These are phyloP conservation scores for Hypolimnas misippus DNA, from an alignment of 2,888 invertebrate genomes.

Conservation along the genomic window DNA sequence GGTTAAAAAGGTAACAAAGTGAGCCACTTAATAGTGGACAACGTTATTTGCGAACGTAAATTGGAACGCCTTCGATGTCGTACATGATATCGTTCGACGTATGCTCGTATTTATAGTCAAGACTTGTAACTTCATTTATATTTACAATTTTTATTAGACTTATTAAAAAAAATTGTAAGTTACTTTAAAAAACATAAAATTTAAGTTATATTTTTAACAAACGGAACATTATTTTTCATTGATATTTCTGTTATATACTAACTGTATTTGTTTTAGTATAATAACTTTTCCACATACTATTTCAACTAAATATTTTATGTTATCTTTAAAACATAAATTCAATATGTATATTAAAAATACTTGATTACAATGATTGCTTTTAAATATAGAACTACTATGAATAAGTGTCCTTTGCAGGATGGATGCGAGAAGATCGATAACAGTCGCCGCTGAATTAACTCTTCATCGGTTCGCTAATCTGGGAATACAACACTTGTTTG, in stretches of 20 bases:
- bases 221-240: no score
- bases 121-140: constrained; percentile 4
- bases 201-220: no score
- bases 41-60: constrained; percentile 54
- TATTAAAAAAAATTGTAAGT: not conserved
- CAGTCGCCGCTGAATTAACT: constrained; percentile 55
- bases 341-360: no score
- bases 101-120: constrained; percentile 58
- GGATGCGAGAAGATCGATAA: constrained; percentile 69
- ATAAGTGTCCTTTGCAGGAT: constrained; percentile 57
- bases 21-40: not conserved
- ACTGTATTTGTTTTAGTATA: no score
- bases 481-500: not conserved
- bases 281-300: no score
- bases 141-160: not conserved
- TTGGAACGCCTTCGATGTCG: constrained; percentile 71
- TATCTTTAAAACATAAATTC: no score
- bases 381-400: constrained; percentile 51
- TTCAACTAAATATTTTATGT: no score
- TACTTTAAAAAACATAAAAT: no score
- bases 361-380: no score
- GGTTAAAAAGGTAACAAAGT: not conserved
- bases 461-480: constrained; percentile 2
- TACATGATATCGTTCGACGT: constrained; percentile 47
- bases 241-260: no score